A percentile compares a stretch with the other conserved stretches of the same genome.
Evolutionary conservation across 2,113 vertebrate species (phyloP).

Genomic region (Phalacrocorax brasilianus): DNA sequence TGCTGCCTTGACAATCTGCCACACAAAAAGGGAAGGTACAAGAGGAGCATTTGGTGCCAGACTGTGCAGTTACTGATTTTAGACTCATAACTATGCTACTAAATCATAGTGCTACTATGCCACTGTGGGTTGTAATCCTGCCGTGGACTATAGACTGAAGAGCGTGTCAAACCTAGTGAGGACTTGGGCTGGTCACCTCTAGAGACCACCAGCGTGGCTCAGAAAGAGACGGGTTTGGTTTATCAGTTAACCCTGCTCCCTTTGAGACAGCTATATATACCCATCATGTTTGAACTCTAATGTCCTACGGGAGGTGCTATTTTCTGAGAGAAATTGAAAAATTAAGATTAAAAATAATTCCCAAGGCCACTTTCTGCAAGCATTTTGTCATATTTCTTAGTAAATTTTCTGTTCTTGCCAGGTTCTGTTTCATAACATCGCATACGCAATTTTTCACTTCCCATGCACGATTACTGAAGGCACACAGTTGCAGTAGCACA

Average conservation of each 20-base stretch:
- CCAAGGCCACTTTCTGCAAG: not conserved
- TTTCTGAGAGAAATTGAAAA: not conserved
- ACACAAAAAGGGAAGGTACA: not conserved
- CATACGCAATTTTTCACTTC: not conserved
- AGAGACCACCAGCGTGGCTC: not conserved
- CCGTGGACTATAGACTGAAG: not conserved
- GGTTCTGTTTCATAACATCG: not conserved
- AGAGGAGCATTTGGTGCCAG: not conserved
- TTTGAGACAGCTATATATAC: not conserved
- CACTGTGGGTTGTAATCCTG: not conserved
- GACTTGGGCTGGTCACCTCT: not conserved
- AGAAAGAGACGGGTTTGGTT: not conserved
- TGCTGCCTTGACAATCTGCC: not conserved
- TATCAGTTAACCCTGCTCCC: not conserved
- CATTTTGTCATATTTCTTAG: not conserved
- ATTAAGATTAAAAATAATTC: not conserved
- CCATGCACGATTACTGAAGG: not conserved
- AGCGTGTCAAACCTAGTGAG: not conserved
- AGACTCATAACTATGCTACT: not conserved
- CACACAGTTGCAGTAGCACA: not conserved
- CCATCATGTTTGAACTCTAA: not conserved
- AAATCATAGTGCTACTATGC: accelerated
- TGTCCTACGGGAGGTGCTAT: not conserved
- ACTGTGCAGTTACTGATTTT: not conserved
- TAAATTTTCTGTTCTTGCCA: not conserved